Percentiles rank a stretch among this genome's conserved stretches.
These are phyloP conservation scores for Dinothrombium tinctorium DNA, from an alignment of 1,140 invertebrate genomes.

Conservation along the genomic window DNA sequence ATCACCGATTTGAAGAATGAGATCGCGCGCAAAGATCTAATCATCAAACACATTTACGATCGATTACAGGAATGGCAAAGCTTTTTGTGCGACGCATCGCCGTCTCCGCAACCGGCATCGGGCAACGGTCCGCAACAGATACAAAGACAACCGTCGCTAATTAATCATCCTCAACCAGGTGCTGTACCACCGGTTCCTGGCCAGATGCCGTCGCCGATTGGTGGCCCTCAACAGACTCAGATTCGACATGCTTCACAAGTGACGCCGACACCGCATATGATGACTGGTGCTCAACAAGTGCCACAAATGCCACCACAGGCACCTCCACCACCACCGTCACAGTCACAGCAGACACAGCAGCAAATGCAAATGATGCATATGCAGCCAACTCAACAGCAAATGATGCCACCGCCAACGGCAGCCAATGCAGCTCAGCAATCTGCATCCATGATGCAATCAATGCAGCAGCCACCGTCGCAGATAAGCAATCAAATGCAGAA, in stretches of 20 bases:
- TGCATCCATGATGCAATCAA: too few relatives aligned
- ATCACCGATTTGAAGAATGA: slow-evolving; percentile 58
- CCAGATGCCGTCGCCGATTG: too few relatives aligned
- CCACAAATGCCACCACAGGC: not conserved
- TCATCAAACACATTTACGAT: slow-evolving; percentile 67
- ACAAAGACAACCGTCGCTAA: too few relatives aligned
- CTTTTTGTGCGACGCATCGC: slow-evolving; percentile 26
- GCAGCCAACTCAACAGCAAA: not conserved
- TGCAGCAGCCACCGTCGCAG: too few relatives aligned
- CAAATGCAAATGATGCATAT: not conserved
- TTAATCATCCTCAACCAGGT: too few relatives aligned
- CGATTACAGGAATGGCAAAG: slow-evolving; percentile 71
- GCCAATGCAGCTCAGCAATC: not conserved
- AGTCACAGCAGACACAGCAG: not conserved
- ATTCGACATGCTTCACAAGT: not conserved
- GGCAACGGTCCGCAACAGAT: not conserved
- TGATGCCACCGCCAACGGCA: not conserved
- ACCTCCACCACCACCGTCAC: not conserved
- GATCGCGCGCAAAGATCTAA: slow-evolving; percentile 55
- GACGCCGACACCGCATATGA: not conserved
- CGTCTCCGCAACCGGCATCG: not conserved
- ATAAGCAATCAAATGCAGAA: not conserved
- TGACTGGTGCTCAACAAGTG: not conserved
- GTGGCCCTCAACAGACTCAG: not conserved
- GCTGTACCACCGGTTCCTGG: too few relatives aligned